Percentiles rank a stretch among this genome's conserved stretches.
These are phyloP conservation scores for Sipunculus nudus DNA, from an alignment of 2,888 invertebrate species.

Conservation along the genomic window DNA sequence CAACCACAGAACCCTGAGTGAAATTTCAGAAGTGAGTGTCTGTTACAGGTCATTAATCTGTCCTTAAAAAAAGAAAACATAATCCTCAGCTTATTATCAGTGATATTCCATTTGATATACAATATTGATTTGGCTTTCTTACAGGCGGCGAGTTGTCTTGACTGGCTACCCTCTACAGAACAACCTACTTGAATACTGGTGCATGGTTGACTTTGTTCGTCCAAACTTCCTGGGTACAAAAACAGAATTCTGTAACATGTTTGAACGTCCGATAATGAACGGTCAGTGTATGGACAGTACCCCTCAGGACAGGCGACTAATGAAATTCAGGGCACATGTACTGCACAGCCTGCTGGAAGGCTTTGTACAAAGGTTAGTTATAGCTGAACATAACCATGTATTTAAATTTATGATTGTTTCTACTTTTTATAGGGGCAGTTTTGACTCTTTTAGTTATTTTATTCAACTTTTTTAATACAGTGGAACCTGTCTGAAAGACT, in stretches of 20 bases:
- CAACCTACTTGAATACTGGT: conserved; percentile 90
- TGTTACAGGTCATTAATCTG: too few relatives aligned
- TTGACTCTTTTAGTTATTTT: too few relatives aligned
- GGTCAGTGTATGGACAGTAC: conserved; percentile 98
- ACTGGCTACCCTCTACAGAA: conserved; percentile 99
- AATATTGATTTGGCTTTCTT: too few relatives aligned
- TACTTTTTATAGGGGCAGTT: too few relatives aligned
- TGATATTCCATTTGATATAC: too few relatives aligned
- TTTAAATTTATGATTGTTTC: background rate
- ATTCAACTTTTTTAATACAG: too few relatives aligned
- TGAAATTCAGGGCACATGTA: conserved; percentile 95
- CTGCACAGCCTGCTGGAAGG: conserved; percentile 92
- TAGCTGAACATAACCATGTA: background rate
- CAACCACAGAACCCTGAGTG: too few relatives aligned
- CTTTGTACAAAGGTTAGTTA: conserved; percentile 80
- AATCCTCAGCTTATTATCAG: too few relatives aligned
- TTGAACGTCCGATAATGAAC: conserved; percentile 97
- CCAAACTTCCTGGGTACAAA: conserved; percentile 97
- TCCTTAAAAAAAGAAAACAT: too few relatives aligned
- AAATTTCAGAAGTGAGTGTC: too few relatives aligned
- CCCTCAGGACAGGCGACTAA: conserved; percentile 89
- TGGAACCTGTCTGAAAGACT: too few relatives aligned
- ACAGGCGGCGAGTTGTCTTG: conserved; percentile 86
- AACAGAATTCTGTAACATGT: conserved; percentile 98
- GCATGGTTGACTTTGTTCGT: conserved; percentile 98